A percentile compares a stretch with the other conserved stretches of the same genome.
Conservation (phyloP, 2,113 vertebrate species). For the Zeus faber region DNA sequence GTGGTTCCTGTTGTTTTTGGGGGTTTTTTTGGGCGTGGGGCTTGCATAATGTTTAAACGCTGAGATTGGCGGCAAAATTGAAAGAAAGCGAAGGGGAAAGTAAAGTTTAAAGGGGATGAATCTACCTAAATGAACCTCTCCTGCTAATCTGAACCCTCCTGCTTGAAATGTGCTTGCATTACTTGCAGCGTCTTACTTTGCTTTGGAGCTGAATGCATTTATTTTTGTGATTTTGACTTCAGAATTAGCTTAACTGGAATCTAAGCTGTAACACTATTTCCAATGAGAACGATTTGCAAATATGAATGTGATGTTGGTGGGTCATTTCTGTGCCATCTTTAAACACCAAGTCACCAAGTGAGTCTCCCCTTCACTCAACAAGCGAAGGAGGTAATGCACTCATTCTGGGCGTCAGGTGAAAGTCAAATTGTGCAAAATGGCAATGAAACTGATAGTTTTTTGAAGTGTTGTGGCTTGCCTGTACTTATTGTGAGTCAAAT, state of each 20-base stretch:
- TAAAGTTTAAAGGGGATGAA: constrained; percentile 7
- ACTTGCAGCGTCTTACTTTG: constrained; percentile 39
- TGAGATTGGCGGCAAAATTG: constrained; percentile 23
- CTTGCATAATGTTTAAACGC: too few relatives aligned
- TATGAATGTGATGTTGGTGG: constrained; percentile 1
- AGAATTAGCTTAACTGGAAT: constrained; percentile 65
- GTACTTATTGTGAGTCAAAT: too few relatives aligned
- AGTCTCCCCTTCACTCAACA: constrained; percentile 15
- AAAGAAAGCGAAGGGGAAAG: constrained; percentile 40
- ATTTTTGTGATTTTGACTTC: constrained; percentile 17
- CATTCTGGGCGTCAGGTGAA: too few relatives aligned
- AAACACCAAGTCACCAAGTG: constrained; percentile 24
- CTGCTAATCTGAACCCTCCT: constrained; percentile 1
- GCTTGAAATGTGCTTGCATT: constrained; percentile 49
- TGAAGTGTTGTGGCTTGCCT: too few relatives aligned
- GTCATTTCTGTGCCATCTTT: constrained; percentile 38
- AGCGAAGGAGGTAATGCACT: neutral
- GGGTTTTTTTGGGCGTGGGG: neutral
- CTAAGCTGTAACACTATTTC: constrained; percentile 65
- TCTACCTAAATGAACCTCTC: neutral
- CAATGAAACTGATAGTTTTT: too few relatives aligned
- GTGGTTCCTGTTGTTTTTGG: constrained; percentile 9
- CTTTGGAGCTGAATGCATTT: constrained; percentile 40
- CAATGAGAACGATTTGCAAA: constrained; percentile 14
- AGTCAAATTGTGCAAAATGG: too few relatives aligned